Evolutionary conservation across 2,113 vertebrate species (phyloP), one percentile per base, ranked within the genome.

Genomic region (Galeopterus variegatus): DNA sequence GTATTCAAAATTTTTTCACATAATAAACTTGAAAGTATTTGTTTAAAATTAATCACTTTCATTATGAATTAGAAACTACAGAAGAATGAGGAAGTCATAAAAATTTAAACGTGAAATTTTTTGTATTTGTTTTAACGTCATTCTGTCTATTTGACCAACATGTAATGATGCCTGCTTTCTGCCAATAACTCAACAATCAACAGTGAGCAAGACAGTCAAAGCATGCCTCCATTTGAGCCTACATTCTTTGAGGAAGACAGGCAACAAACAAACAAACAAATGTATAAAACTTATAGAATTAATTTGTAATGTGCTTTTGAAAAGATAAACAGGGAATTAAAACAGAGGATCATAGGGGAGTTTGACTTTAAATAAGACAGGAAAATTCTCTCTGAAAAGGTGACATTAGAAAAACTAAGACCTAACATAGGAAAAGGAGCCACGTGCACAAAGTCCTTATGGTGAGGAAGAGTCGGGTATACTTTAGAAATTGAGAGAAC

Each of bases 1-100:
- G 58, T 73, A 15, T 83, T 94, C 80, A 79, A 87, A 60, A 24
- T 69, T 69, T 80, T 93, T 94, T 93, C 64, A 60, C 75, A 70
- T 73, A 73, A 86, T 82, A 62, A 89, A 60, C 18, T 82, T 90
- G 54, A 54, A 92, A 95, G 36, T 33, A 90, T 90, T 85, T 81
- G 17, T 80, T 96, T 90, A 89, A 97, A 93, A 83, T 93, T 70
- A 77, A 94, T 79, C 73, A 60, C 84, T 95, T 89, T 60, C 10
- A 73, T 94, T 90, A 93, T 94, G 62, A 95, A 87, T 86, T 60
- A 52, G 26, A 5, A 70, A 84, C 31, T 24, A 84, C n/a, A 65
- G 76, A 93, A 88, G 48, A 75, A 41, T 50, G 80, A 88, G 62
- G 15, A 94, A 69, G 31, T 50, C 84, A 80, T 90, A 91, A 92